Base-by-base conservation (phyloP, 2,113 vertebrate genomes). In the Ascaphus truei region DNA sequence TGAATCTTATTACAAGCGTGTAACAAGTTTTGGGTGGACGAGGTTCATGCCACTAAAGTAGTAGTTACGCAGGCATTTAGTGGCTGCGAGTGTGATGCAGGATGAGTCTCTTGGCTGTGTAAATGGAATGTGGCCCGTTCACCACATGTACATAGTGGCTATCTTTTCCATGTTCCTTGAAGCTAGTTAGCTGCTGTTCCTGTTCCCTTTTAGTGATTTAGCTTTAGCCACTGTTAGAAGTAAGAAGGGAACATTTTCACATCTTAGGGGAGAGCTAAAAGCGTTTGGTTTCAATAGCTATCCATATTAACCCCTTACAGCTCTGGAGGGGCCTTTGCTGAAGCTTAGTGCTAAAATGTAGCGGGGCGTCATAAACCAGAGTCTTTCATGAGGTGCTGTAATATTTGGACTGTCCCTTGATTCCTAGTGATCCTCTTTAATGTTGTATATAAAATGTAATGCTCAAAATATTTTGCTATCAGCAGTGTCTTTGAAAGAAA, bases 381-480 rank as follows among this genome's bases (percentile, higher is more conserved):
- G 25, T 47, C 52, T 48, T 58, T 23, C 31, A 76, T 29, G 64
- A 64, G 58, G 52, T 77, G 25, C 48, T 77, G 68, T 47, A 37
- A 65, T 74, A 77, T 51, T 77, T 63, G 77, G 74, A 61, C 53
- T 73, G 67, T 61, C 64, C 75, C 71, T 72, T 80, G 62, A 47
- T 81, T 83, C 85, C 73, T 76, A 56, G 64, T 80, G 78, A 80
- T 81, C 77, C 64, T 78, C 78, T 86, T 82, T 80, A 78, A 78
- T 79, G 72, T 75, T 86, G 75, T 89, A 77, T 85, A 80, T 86
- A 85, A 81, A 85, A 79, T 84, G 76, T 85, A 79, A 81, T 66
- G 82, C 79, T 88, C 68, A 78, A 75, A 76, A 78, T 82, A 76
- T 86, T 86, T 88, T 83, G 75, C 80, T 85, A 76, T 84, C 81